These are phyloP conservation scores for Sebastes glaucus DNA, from an alignment of 2,797 vertebrate genomes.

Conservation along the genomic window DNA sequence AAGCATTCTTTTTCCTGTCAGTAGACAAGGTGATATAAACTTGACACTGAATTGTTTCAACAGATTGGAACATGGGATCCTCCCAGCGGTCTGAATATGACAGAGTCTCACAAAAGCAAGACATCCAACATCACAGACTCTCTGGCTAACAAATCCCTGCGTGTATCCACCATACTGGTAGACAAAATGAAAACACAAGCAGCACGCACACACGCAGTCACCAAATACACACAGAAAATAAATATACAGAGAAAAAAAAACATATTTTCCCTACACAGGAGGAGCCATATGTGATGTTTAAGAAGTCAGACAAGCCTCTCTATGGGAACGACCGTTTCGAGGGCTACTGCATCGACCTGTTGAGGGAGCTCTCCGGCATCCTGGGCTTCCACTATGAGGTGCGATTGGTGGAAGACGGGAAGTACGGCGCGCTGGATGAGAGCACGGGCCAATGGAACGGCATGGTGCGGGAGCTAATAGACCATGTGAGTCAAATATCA, in stretches of 20 bases:
- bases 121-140: slow-evolving; percentile 95
- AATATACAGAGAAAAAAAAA: background rate
- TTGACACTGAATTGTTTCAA: slow-evolving; percentile 63
- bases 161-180: slow-evolving; percentile 97
- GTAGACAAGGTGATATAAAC: slow-evolving; percentile 17
- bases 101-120: slow-evolving; percentile 94
- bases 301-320: slow-evolving; percentile 85
- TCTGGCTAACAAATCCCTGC: slow-evolving; percentile 93
- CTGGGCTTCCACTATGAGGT: slow-evolving; percentile 84
- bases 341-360: slow-evolving; percentile 83
- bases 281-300: slow-evolving; percentile 86
- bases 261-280: slow-evolving; percentile 63
- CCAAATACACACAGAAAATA: background rate
- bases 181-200: slow-evolving; percentile 51
- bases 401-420: slow-evolving; percentile 82
- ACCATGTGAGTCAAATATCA: slow-evolving; percentile 90
- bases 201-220: background rate
- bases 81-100: slow-evolving; percentile 95
- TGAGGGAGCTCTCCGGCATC: slow-evolving; percentile 81
- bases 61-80: slow-evolving; percentile 99
- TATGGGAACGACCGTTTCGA: slow-evolving; percentile 85
- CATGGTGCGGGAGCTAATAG: slow-evolving; percentile 97
- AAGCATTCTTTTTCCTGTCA: slow-evolving; percentile 13
- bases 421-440: slow-evolving; percentile 81
- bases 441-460: slow-evolving; percentile 93